These are phyloP conservation scores for Eublepharis macularius DNA, from an alignment of 2,113 vertebrate species.

Conservation along the genomic window DNA sequence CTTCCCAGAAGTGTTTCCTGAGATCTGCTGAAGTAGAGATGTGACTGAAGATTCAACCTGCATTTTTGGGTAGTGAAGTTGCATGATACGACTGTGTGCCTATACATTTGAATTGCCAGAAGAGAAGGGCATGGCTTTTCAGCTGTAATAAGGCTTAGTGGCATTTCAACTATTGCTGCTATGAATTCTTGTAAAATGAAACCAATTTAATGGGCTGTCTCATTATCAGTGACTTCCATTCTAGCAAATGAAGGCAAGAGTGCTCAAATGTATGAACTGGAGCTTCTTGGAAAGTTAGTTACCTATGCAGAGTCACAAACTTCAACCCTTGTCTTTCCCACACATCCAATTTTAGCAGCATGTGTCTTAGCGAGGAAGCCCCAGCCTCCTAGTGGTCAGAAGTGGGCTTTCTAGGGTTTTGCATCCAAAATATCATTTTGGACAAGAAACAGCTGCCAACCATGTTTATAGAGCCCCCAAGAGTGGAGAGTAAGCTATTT, in stretches of 20 bases:
- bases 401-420: neutral
- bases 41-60: too few relatives aligned
- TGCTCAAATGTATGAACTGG: too few relatives aligned
- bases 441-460: neutral
- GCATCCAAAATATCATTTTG: rapidly evolving
- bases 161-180: too few relatives aligned
- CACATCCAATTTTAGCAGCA: neutral
- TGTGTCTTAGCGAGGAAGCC: neutral
- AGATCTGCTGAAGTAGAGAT: too few relatives aligned
- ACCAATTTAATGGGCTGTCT: neutral
- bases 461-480: neutral
- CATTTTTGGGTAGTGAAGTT: neutral
- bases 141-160: too few relatives aligned
- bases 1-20: too few relatives aligned
- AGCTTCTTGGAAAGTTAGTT: too few relatives aligned
- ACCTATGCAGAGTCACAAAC: too few relatives aligned
- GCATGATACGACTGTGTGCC: neutral
- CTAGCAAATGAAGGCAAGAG: too few relatives aligned
- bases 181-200: too few relatives aligned
- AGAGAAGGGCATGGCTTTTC: too few relatives aligned
- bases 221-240: neutral
- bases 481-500: neutral
- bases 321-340: neutral
- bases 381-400: rapidly evolving
- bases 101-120: too few relatives aligned